Percentiles rank a stretch among this genome's conserved stretches.
phyloP scores from a whole-genome alignment of 37 sponge, comb jelly and placozoan species.

The Theonella swinhoei region DNA sequence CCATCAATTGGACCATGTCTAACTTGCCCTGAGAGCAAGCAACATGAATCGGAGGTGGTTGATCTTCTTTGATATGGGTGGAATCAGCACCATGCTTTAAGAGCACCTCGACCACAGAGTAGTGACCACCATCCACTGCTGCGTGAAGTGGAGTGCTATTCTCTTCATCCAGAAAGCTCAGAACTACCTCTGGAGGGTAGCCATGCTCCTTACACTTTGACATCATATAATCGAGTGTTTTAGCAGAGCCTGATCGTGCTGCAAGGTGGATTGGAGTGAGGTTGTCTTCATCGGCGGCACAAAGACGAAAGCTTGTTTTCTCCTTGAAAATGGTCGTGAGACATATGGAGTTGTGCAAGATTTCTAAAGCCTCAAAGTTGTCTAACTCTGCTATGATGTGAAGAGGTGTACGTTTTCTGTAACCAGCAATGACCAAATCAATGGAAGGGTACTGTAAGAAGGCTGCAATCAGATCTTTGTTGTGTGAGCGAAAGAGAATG shows the following conservation, averaged over 20 bases:
- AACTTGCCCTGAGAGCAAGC: constrained; percentile 74
- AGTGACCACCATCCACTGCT: constrained; percentile 82
- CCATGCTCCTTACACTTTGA: constrained; percentile 40
- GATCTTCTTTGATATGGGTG: constrained; percentile 34
- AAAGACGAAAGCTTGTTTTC: constrained; percentile 57
- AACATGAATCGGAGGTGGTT: constrained; percentile 68
- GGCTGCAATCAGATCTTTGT: constrained; percentile 34
- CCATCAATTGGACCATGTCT: constrained; percentile 56
- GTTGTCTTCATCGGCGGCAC: constrained; percentile 70
- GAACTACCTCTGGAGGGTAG: constrained; percentile 57
- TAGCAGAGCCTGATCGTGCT: constrained; percentile 69
- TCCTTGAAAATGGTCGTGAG: neutral
- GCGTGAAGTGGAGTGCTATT: constrained; percentile 89
- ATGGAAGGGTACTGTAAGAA: constrained; percentile 42
- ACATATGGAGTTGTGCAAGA: constrained; percentile 22
- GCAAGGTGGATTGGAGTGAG: constrained; percentile 77
- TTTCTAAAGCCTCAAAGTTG: constrained; percentile 44
- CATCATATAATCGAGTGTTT: constrained; percentile 62
- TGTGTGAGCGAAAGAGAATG: constrained; percentile 52
- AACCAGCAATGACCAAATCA: constrained; percentile 36
- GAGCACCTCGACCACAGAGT: constrained; percentile 74
- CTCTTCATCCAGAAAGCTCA: constrained; percentile 75
- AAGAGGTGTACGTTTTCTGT: constrained; percentile 63
- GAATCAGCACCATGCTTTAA: constrained; percentile 71
- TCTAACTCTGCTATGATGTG: constrained; percentile 78